A percentile compares a stretch with the other conserved stretches of the same genome.
phyloP scores from a whole-genome alignment of 2,113 vertebrate genomes.

The Grammatotria lemairii region DNA sequence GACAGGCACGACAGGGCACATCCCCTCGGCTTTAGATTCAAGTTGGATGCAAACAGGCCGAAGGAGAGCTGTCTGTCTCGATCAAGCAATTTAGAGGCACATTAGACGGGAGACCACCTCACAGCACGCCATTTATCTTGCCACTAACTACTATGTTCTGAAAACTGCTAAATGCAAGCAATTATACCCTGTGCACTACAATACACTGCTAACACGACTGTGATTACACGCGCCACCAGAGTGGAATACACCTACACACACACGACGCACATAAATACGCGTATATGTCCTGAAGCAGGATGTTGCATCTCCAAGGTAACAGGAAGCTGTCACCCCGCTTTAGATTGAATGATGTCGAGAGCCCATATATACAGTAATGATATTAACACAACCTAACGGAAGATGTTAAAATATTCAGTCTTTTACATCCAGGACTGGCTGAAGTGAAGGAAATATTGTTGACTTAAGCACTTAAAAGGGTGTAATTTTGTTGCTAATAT shows the following conservation, averaged over 20 bases:
- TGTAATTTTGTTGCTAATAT: not conserved
- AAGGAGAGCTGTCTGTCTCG: not conserved
- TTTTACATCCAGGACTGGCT: not conserved
- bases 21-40: slow-evolving; percentile 2
- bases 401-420: not conserved
- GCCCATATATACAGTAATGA: not conserved
- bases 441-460: not conserved
- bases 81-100: slow-evolving; percentile 1
- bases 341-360: not conserved
- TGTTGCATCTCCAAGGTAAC: not conserved
- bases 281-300: not conserved
- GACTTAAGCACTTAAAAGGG: not conserved
- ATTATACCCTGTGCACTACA: not conserved
- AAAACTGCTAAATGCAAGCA: slow-evolving; percentile 7
- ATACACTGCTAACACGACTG: not conserved
- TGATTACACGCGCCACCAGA: slow-evolving; percentile 10
- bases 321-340: not conserved
- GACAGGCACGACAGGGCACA: slow-evolving; percentile 40
- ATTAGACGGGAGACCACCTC: slow-evolving; percentile 38
- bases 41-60: not conserved
- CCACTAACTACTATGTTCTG: slow-evolving; percentile 8
- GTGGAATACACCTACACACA: not conserved
- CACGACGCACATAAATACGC: not conserved
- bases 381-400: not conserved
- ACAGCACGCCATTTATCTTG: not conserved